Conservation (phyloP, 1,140 invertebrate genomes). For the Psilanteris sp. region DNA sequence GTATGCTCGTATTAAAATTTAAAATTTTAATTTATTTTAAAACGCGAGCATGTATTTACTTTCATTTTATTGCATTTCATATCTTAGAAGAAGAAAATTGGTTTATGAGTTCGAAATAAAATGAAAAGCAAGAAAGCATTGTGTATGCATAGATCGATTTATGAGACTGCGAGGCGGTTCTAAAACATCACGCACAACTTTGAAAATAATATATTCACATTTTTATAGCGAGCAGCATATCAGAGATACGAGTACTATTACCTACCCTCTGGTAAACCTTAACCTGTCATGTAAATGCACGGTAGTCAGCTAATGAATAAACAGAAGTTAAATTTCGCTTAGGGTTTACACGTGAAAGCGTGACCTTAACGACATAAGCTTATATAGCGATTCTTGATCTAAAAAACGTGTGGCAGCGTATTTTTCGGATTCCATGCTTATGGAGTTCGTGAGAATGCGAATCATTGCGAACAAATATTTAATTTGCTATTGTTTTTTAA, state of each 20-base stretch:
- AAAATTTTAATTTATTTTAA: no score
- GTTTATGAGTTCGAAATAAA: constrained; percentile 28
- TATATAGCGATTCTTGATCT: constrained; percentile 48
- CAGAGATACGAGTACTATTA: constrained; percentile 72
- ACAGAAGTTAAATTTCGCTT: constrained; percentile 78
- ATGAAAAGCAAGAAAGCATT: constrained; percentile 32
- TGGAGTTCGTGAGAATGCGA: neutral
- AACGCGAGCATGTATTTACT: no score
- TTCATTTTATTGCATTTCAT: no score
- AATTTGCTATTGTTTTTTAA: no score
- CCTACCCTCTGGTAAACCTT: constrained; percentile 65
- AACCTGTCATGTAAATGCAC: constrained; percentile 74
- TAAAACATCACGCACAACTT: constrained; percentile 59
- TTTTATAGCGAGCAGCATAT: constrained; percentile 79
- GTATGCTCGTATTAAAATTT: no score
- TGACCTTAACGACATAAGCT: constrained; percentile 74
- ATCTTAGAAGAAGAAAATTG: no score
- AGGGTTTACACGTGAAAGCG: constrained; percentile 77
- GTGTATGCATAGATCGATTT: constrained; percentile 57
- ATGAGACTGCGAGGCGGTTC: constrained; percentile 46
- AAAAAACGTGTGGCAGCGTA: constrained; percentile 25
- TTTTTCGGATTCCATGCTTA: constrained; percentile 37
- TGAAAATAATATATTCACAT: constrained; percentile 79
- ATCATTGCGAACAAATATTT: constrained; percentile 11
- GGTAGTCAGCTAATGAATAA: constrained; percentile 78